These are phyloP conservation scores for Pandion haliaetus DNA, from an alignment of 2,113 vertebrate genomes.

Conservation along the genomic window DNA sequence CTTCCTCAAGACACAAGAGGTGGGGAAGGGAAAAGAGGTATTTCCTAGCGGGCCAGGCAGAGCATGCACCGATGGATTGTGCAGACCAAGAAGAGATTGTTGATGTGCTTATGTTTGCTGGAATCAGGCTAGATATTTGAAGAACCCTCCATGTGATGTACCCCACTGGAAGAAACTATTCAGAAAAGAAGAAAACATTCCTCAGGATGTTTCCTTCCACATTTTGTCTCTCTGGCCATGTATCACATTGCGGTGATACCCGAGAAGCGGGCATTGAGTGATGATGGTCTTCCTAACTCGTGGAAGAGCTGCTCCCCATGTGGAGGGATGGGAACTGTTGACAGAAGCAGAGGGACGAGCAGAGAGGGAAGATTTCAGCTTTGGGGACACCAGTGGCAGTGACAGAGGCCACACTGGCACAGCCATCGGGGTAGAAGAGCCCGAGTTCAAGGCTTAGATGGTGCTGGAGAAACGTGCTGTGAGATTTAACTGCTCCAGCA, in stretches of 20 bases:
- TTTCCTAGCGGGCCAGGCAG: neutral
- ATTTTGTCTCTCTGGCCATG: neutral
- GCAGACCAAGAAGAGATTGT: neutral
- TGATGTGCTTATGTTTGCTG: neutral
- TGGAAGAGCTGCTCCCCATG: neutral
- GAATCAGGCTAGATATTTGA: neutral
- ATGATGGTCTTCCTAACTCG: neutral
- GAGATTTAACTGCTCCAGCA: neutral
- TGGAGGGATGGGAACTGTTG: neutral
- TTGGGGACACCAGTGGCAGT: neutral
- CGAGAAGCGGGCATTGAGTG: neutral
- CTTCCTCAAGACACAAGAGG: neutral
- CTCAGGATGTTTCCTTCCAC: neutral
- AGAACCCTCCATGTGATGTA: neutral
- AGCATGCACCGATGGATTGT: neutral
- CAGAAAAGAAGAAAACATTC: neutral
- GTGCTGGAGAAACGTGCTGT: neutral
- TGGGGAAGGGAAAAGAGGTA: neutral
- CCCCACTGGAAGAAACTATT: neutral
- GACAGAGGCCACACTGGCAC: neutral
- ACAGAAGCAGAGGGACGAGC: neutral
- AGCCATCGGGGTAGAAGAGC: neutral
- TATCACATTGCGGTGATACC: neutral
- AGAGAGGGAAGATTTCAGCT: neutral
- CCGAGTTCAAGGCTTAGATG: neutral